These are phyloP conservation scores for Eubucco bourcierii DNA, from an alignment of 2,113 vertebrate genomes.

Conservation along the genomic window DNA sequence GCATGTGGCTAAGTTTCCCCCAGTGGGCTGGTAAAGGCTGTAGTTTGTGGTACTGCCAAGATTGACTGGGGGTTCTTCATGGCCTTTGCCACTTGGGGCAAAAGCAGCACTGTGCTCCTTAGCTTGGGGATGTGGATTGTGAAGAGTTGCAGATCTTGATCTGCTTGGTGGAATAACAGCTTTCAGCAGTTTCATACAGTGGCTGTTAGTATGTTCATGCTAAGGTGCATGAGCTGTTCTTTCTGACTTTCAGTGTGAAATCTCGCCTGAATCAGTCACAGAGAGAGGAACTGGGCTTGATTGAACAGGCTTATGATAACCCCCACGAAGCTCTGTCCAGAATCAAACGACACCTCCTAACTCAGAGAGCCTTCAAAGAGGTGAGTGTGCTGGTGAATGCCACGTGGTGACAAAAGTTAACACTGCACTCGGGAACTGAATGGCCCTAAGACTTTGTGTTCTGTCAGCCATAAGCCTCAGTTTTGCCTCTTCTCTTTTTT, in stretches of 20 bases:
- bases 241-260: constrained; percentile 85
- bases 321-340: constrained; percentile 97
- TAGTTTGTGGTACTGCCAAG: not conserved
- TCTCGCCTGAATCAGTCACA: constrained; percentile 98
- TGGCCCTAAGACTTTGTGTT: not conserved
- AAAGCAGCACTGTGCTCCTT: fast-evolving
- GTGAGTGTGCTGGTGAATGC: constrained; percentile 63
- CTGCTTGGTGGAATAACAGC: not conserved
- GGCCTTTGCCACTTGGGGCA: not conserved
- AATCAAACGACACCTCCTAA: constrained; percentile 98
- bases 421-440: not conserved
- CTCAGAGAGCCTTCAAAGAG: constrained; percentile 99
- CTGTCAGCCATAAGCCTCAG: not conserved
- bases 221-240: not conserved
- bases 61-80: not conserved
- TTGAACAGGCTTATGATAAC: constrained; percentile 98
- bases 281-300: constrained; percentile 95
- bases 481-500: not conserved
- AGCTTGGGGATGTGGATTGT: not conserved
- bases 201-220: not conserved
- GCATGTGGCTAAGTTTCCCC: not conserved
- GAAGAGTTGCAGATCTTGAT: not conserved
- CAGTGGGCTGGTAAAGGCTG: not conserved
- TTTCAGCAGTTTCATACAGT: not conserved
- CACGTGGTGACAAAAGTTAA: not conserved